Percentiles rank a stretch among this genome's conserved stretches.
Evolutionary conservation across 2,888 invertebrate species (phyloP).

Genomic region (Lampropteryx suffumata): DNA sequence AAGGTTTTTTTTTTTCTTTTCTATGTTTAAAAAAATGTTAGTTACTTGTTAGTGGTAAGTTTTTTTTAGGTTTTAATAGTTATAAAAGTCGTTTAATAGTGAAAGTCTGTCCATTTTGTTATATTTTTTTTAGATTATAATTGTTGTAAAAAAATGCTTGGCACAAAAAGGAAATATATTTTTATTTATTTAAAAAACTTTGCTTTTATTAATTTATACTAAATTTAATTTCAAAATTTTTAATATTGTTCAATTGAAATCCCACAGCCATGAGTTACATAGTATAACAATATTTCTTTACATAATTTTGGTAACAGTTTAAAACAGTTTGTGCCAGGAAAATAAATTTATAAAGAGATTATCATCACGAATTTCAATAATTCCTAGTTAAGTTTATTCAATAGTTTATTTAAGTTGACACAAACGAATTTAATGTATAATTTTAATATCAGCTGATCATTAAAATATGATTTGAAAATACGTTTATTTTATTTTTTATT

Average conservation of each 20-base stretch:
- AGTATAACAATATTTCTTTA: no score
- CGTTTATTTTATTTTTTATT: constrained; percentile 31
- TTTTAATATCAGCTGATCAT: constrained; percentile 31
- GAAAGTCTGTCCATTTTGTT: constrained; percentile 11
- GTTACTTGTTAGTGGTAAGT: constrained; percentile 4
- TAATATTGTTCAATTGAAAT: no score
- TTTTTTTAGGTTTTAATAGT: constrained; percentile 6
- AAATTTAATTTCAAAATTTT: no score
- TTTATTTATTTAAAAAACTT: no score
- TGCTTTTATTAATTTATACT: no score
- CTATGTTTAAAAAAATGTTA: constrained; percentile 26
- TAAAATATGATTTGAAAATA: constrained; percentile 32
- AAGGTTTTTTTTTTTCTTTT: constrained; percentile 17
- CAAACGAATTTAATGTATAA: constrained; percentile 27
- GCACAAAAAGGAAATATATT: constrained; percentile 1
- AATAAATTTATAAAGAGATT: constrained; percentile 40
- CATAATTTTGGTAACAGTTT: no score
- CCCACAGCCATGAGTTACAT: no score
- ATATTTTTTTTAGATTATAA: background rate
- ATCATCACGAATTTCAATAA: constrained; percentile 45
- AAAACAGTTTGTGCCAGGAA: constrained; percentile 20
- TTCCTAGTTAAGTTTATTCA: constrained; percentile 26
- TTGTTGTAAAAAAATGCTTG: constrained; percentile 11
- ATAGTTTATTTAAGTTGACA: constrained; percentile 19
- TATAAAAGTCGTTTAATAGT: constrained; percentile 1